Evolutionary conservation across 2,888 invertebrate genomes (phyloP).

Genomic region (Ormia ochracea): DNA sequence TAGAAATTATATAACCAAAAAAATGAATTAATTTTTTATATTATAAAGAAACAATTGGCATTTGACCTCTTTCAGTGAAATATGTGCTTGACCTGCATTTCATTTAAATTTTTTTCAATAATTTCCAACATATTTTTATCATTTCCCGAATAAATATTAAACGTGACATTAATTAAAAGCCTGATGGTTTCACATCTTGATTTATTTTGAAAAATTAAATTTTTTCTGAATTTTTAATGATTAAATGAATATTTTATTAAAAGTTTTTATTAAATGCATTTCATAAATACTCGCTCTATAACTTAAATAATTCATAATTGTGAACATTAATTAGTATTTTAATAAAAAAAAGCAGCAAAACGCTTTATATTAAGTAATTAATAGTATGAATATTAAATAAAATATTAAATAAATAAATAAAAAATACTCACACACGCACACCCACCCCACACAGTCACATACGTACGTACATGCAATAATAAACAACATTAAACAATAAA

Average conservation of each 20-base stretch:
- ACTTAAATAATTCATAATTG: slow-evolving; percentile 27
- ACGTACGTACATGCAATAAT: too few relatives aligned
- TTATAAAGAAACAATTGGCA: not conserved
- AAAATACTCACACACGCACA: not conserved
- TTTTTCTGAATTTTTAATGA: not conserved
- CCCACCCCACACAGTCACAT: not conserved
- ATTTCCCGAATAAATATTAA: not conserved
- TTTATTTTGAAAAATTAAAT: not conserved
- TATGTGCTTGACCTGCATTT: not conserved
- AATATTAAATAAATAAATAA: too few relatives aligned
- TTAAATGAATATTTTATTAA: slow-evolving; percentile 12
- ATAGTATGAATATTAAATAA: slow-evolving; percentile 15
- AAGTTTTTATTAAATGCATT: slow-evolving; percentile 3
- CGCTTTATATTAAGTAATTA: slow-evolving; percentile 30
- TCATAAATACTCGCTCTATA: slow-evolving; percentile 17
- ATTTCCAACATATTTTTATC: slow-evolving; percentile 1
- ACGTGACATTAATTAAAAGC: slow-evolving; percentile 30
- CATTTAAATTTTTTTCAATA: not conserved
- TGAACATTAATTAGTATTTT: slow-evolving; percentile 44
- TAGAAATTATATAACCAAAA: too few relatives aligned
- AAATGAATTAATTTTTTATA: too few relatives aligned
- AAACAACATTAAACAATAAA: not conserved
- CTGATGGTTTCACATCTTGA: slow-evolving; percentile 1
- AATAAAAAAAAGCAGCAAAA: slow-evolving; percentile 42
- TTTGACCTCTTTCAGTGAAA: not conserved